Conservation (phyloP, 2,113 vertebrate genomes). For the Cyprinodon brontotheroides region DNA sequence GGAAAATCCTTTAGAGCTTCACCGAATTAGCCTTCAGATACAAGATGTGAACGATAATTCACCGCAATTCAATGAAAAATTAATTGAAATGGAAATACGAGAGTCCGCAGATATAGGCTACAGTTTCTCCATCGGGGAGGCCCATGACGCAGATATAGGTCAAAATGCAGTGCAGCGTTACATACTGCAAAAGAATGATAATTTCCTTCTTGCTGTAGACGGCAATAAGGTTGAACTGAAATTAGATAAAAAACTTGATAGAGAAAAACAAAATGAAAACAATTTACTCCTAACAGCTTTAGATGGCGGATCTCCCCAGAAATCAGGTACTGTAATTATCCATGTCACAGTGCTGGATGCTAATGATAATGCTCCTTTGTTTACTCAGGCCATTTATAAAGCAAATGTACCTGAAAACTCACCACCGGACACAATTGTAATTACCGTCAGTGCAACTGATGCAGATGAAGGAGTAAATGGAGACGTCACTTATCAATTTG, state of each 20-base stretch:
- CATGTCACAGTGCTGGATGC: slow-evolving; percentile 26
- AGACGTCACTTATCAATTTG: slow-evolving; percentile 75
- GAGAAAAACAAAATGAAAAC: slow-evolving; percentile 1
- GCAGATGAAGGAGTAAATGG: slow-evolving; percentile 75
- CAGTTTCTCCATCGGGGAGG: slow-evolving; percentile 67
- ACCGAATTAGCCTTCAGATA: slow-evolving; percentile 60
- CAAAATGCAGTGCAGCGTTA: slow-evolving; percentile 81
- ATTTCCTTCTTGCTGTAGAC: slow-evolving; percentile 64
- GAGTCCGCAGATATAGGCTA: slow-evolving; percentile 25
- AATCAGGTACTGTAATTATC: slow-evolving; percentile 20
- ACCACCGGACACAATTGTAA: not conserved
- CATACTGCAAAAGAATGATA: slow-evolving; percentile 59
- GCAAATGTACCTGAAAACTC: slow-evolving; percentile 22
- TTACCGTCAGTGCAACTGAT: not conserved
- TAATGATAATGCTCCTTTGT: slow-evolving; percentile 22
- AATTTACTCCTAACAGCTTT: not conserved
- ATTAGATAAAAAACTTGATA: slow-evolving; percentile 10
- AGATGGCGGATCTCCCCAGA: slow-evolving; percentile 29
- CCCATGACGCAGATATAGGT: slow-evolving; percentile 80
- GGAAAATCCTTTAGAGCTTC: slow-evolving; percentile 68
- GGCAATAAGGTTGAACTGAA: slow-evolving; percentile 10
- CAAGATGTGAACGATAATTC: slow-evolving; percentile 73
- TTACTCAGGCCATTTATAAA: not conserved
- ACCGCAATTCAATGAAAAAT: slow-evolving; percentile 55
- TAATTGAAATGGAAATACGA: slow-evolving; percentile 53